phyloP scores from a whole-genome alignment of 2,888 invertebrate species.

The Drosophila recens region DNA sequence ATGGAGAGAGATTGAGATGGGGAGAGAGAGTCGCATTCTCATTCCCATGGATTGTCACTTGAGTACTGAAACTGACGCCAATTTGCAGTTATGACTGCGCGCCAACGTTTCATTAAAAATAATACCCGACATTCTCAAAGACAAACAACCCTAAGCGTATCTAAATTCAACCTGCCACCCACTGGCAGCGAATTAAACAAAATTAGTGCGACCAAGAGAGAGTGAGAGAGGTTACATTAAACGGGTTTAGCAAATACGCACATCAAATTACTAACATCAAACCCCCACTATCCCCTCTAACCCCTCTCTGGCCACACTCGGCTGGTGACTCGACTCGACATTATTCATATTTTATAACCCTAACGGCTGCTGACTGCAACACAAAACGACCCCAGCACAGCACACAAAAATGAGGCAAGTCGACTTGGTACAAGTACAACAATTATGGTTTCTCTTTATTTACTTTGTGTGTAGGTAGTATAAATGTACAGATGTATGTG shows the following conservation, averaged over 20 bases:
- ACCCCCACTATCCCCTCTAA: background rate
- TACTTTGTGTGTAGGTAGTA: constrained; percentile 37
- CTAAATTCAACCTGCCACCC: constrained; percentile 45
- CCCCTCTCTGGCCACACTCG: background rate
- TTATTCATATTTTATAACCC: constrained; percentile 75
- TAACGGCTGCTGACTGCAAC: constrained; percentile 51
- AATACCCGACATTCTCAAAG: constrained; percentile 52
- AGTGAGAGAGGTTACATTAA: constrained; percentile 53
- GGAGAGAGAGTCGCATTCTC: constrained; percentile 8
- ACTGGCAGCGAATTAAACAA: constrained; percentile 71
- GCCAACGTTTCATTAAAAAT: constrained; percentile 73
- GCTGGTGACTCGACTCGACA: constrained; percentile 32
- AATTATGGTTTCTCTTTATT: constrained; percentile 79
- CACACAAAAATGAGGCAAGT: constrained; percentile 67
- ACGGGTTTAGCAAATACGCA: constrained; percentile 78
- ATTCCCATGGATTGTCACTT: constrained; percentile 35
- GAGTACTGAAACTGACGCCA: constrained; percentile 48
- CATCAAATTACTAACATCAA: constrained; percentile 59
- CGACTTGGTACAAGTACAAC: constrained; percentile 74
- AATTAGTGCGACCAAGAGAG: constrained; percentile 54
- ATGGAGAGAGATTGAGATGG: constrained; percentile 35
- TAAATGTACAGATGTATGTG: background rate
- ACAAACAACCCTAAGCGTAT: constrained; percentile 47
- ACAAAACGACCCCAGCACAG: constrained; percentile 43
- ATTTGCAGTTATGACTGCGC: constrained; percentile 72